phyloP scores from a whole-genome alignment of 1,140 invertebrate species.

The Centruroides vittatus region DNA sequence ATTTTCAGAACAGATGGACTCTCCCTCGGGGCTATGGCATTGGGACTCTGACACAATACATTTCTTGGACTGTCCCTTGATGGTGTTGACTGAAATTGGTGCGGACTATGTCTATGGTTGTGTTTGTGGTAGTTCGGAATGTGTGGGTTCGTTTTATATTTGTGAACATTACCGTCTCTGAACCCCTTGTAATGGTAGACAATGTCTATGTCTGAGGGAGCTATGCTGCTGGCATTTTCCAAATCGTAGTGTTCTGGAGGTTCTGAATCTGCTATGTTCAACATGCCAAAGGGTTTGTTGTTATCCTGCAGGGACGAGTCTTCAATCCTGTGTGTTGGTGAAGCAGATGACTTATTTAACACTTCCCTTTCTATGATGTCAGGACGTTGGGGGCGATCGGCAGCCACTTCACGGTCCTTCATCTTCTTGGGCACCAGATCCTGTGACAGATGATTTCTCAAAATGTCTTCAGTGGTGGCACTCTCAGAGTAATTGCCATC shows the following conservation, averaged over 20 bases:
- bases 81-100: slow-evolving; percentile 40
- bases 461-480: slow-evolving; percentile 29
- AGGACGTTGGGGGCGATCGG: slow-evolving; percentile 50
- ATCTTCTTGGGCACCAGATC: slow-evolving; percentile 50
- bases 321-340: slow-evolving; percentile 30
- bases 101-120: slow-evolving; percentile 26
- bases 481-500: slow-evolving; percentile 29
- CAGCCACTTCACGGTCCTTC: slow-evolving; percentile 60
- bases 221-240: slow-evolving; percentile 92
- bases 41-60: slow-evolving; percentile 22
- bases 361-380: slow-evolving; percentile 87
- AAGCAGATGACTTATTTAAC: slow-evolving; percentile 51
- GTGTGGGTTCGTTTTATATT: slow-evolving; percentile 48
- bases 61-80: slow-evolving; percentile 34
- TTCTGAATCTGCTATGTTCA: slow-evolving; percentile 51
- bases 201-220: slow-evolving; percentile 91
- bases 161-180: slow-evolving; percentile 64
- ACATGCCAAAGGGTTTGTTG: slow-evolving; percentile 33
- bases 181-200: slow-evolving; percentile 88
- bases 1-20: slow-evolving; percentile 34
- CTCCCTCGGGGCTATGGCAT: slow-evolving; percentile 31
- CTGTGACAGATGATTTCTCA: slow-evolving; percentile 41
- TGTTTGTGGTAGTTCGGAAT: slow-evolving; percentile 26
- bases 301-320: slow-evolving; percentile 26
- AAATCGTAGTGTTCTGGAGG: slow-evolving; percentile 90